These are phyloP conservation scores for Sericinus montela DNA, from an alignment of 2,888 invertebrate species.

Conservation along the genomic window DNA sequence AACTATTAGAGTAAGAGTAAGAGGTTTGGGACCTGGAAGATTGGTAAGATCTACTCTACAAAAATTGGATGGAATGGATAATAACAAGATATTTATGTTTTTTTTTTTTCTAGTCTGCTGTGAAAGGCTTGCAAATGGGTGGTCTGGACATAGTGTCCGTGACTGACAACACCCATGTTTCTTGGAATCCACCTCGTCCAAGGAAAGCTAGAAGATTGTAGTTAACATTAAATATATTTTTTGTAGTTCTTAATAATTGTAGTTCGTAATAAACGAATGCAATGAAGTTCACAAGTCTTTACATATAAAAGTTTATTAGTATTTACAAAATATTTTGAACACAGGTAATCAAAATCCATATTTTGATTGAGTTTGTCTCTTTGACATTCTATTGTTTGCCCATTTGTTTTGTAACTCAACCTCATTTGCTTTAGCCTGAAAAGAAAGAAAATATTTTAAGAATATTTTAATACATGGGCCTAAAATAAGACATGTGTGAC, in stretches of 20 bases:
- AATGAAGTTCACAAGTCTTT: constrained; percentile 1
- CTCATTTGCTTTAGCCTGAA: constrained; percentile 96
- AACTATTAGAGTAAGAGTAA: constrained; percentile 86
- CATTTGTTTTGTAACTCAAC: constrained; percentile 95
- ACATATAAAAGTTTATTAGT: constrained; percentile 2
- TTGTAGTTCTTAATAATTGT: constrained; percentile 12
- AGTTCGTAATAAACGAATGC: background rate
- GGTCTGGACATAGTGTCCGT: constrained; percentile 94
- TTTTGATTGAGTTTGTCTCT: constrained; percentile 95
- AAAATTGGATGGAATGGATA: no score
- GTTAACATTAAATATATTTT: constrained; percentile 30
- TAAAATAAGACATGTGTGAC: no score
- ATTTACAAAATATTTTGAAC: constrained; percentile 5
- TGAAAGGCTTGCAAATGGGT: constrained; percentile 96
- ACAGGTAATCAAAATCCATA: constrained; percentile 89
- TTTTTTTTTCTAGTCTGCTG: constrained; percentile 84
- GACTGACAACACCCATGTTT: constrained; percentile 93
- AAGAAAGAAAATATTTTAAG: constrained; percentile 30
- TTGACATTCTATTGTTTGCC: constrained; percentile 91
- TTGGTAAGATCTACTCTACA: constrained; percentile 80
- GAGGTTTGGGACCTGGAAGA: constrained; percentile 93
- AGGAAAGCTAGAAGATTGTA: constrained; percentile 92
- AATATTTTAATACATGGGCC: background rate
- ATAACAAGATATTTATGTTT: no score
- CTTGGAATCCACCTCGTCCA: constrained; percentile 90